Conservation (phyloP, 2,888 invertebrate genomes). For the Trachelus stipa region DNA sequence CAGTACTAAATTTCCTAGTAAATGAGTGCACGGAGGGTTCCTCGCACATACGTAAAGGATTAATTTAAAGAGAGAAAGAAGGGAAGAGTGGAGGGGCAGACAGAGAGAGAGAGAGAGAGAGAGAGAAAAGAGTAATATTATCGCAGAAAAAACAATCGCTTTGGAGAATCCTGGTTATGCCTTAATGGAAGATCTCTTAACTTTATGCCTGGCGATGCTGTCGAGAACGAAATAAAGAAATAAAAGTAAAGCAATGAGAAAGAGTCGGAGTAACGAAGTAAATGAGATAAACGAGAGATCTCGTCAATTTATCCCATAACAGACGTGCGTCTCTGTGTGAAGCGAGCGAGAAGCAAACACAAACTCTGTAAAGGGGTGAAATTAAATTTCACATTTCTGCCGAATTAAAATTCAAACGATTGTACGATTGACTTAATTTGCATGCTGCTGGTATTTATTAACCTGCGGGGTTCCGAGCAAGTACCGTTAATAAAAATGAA, state of each 20-base stretch:
- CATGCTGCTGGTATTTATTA: constrained; percentile 44
- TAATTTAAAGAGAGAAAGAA: no score
- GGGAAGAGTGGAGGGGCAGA: no score
- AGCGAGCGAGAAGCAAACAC: not conserved
- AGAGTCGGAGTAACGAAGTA: not conserved
- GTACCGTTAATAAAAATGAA: constrained; percentile 33
- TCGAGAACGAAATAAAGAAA: not conserved
- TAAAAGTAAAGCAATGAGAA: no score
- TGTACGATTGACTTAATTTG: constrained; percentile 45
- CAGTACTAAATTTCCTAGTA: not conserved
- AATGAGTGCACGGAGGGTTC: not conserved
- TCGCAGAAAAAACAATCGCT: not conserved
- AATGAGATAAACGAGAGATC: not conserved
- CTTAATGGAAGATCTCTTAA: not conserved
- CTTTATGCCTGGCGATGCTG: not conserved
- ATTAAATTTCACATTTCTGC: constrained; percentile 41
- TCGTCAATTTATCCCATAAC: not conserved
- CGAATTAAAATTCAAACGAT: constrained; percentile 49
- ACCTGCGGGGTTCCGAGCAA: constrained; percentile 18
- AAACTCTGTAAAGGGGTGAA: not conserved
- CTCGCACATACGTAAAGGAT: not conserved
- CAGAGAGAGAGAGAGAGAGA: no score
- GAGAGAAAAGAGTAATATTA: not conserved
- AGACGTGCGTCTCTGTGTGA: not conserved
- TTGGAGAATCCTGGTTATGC: not conserved